Percentiles rank a stretch among this genome's conserved stretches.
phyloP scores from a whole-genome alignment of 2,888 invertebrate species.

The Acanthoscelides obtectus region DNA sequence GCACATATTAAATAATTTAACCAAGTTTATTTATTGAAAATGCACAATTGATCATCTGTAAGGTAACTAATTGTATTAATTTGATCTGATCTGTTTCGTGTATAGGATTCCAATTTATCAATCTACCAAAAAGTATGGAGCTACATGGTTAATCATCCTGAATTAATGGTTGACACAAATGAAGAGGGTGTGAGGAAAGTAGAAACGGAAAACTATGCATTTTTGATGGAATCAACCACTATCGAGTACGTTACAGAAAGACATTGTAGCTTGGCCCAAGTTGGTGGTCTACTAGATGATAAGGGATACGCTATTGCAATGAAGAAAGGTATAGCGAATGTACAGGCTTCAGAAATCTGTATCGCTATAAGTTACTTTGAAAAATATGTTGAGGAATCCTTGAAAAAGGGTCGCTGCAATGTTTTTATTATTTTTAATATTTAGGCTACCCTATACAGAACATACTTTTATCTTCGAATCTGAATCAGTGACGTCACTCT shows the following conservation, averaged over 20 bases:
- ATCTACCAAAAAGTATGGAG: constrained; percentile 76
- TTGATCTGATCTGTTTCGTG: neutral
- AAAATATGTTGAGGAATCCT: too few relatives aligned
- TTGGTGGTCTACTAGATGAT: constrained; percentile 70
- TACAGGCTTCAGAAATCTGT: neutral
- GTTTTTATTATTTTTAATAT: too few relatives aligned
- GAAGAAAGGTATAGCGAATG: constrained; percentile 68
- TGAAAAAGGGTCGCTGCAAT: too few relatives aligned
- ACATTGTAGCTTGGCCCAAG: constrained; percentile 69
- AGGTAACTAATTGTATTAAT: too few relatives aligned
- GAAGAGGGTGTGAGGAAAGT: constrained; percentile 60
- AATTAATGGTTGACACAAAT: constrained; percentile 55
- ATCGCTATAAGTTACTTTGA: too few relatives aligned
- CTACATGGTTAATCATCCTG: constrained; percentile 67
- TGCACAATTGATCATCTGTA: too few relatives aligned
- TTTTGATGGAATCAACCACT: constrained; percentile 84
- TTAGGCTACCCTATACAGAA: too few relatives aligned
- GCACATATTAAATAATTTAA: too few relatives aligned
- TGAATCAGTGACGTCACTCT: too few relatives aligned
- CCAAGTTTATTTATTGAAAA: too few relatives aligned
- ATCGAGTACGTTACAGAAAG: constrained; percentile 81
- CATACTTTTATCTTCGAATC: too few relatives aligned
- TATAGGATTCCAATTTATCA: constrained; percentile 70
- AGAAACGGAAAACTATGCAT: constrained; percentile 62
- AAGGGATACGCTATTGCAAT: constrained; percentile 87